Conservation (phyloP, 2,113 vertebrate genomes). For the Pseudorhombus dupliciocellatus region DNA sequence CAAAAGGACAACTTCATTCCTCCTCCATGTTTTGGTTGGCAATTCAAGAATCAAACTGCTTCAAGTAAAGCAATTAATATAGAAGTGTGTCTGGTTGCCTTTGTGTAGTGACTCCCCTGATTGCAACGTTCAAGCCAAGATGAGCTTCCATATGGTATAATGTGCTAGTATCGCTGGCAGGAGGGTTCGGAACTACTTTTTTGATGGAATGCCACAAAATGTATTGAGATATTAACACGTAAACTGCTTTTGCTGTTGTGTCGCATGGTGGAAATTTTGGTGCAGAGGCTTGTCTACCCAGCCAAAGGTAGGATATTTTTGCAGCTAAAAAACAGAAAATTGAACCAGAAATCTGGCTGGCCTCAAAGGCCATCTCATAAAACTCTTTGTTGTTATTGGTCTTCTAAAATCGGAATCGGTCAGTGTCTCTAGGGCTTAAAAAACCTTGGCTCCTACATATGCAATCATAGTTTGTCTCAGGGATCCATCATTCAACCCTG, state of each 20-base stretch:
- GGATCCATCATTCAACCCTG: neutral
- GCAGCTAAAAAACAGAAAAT: conserved; percentile 5
- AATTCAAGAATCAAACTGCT: conserved; percentile 41
- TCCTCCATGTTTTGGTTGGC: conserved; percentile 56
- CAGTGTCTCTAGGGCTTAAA: neutral
- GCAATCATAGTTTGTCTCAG: neutral
- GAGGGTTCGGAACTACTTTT: neutral
- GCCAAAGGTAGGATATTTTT: neutral
- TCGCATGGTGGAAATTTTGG: neutral
- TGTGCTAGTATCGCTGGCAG: conserved; percentile 3
- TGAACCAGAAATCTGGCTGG: neutral
- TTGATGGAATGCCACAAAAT: conserved; percentile 24
- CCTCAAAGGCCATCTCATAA: conserved; percentile 2
- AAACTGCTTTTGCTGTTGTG: too few species aligned
- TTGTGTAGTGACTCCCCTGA: conserved; percentile 4
- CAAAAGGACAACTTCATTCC: conserved; percentile 61
- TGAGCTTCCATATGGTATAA: neutral
- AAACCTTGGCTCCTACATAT: conserved; percentile 2
- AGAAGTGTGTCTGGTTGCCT: conserved; percentile 31
- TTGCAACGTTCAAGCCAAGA: conserved; percentile 9
- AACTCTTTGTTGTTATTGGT: conserved; percentile 16
- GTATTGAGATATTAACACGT: too few species aligned
- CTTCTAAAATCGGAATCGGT: conserved; percentile 11
- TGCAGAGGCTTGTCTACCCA: neutral
- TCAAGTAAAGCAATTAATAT: conserved; percentile 13